Evolutionary conservation across 1,140 invertebrate genomes (phyloP).

Genomic region (Cydia splendana): DNA sequence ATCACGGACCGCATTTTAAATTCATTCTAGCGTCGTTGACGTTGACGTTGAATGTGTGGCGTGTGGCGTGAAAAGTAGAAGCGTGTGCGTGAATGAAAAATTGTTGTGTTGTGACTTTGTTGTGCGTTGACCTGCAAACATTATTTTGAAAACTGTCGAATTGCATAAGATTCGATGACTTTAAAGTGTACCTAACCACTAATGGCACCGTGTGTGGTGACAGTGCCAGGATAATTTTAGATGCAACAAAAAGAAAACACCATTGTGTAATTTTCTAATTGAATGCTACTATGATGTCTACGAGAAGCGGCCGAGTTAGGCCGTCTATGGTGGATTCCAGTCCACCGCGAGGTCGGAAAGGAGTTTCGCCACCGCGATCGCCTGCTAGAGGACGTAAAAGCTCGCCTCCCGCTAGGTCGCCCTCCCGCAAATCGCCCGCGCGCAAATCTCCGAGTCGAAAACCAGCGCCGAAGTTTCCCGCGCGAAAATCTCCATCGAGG

Average conservation of each 20-base stretch:
- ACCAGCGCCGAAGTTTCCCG: conserved; percentile 55
- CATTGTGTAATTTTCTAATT: conserved; percentile 41
- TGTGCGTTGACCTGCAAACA: conserved; percentile 34
- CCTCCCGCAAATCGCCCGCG: conserved; percentile 60
- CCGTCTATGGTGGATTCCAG: conserved; percentile 58
- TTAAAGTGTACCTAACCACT: conserved; percentile 41
- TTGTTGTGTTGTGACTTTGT: conserved; percentile 33
- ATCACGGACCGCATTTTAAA: conserved; percentile 64
- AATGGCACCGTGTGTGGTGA: conserved; percentile 49
- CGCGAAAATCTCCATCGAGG: conserved; percentile 63
- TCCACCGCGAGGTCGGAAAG: conserved; percentile 63
- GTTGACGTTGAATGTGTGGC: conserved; percentile 44
- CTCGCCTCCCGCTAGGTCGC: conserved; percentile 47
- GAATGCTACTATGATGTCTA: conserved; percentile 61
- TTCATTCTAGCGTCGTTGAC: conserved; percentile 62
- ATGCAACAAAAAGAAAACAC: conserved; percentile 45
- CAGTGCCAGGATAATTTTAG: conserved; percentile 60
- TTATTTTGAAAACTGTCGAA: conserved; percentile 28
- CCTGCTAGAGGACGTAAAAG: conserved; percentile 69
- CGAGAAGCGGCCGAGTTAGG: conserved; percentile 65
- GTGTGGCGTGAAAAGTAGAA: conserved; percentile 35
- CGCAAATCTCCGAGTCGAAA: conserved; percentile 61
- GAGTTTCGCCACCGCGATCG: conserved; percentile 67
- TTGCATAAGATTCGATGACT: conserved; percentile 38
- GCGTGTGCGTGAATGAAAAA: conserved; percentile 37